Percentiles rank a stretch among this genome's conserved stretches.
Evolutionary conservation across 2,888 invertebrate genomes (phyloP).

Genomic region (Trichopria drosophilae): DNA sequence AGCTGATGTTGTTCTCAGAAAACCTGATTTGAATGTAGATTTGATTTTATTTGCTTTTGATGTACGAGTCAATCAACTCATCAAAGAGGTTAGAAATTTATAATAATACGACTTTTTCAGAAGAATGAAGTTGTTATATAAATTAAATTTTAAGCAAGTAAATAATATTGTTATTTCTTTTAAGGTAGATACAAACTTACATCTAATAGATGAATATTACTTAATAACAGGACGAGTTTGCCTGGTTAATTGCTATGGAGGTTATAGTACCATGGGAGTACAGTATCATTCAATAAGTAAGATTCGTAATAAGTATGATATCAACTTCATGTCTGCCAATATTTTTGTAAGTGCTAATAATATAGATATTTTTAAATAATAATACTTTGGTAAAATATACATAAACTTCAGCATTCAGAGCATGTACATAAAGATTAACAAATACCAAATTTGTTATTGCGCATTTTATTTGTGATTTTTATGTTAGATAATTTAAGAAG

Average conservation of each 20-base stretch:
- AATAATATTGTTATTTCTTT: too few species aligned
- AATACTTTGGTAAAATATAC: too few species aligned
- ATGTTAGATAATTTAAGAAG: too few species aligned
- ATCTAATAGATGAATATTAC: constrained; percentile 45
- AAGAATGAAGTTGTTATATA: constrained; percentile 13
- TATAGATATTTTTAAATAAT: too few species aligned
- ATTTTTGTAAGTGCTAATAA: constrained; percentile 42
- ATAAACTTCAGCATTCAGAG: too few species aligned
- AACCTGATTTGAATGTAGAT: constrained; percentile 44
- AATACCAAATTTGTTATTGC: too few species aligned
- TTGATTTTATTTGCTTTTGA: constrained; percentile 52
- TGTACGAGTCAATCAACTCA: constrained; percentile 38
- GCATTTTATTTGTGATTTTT: too few species aligned
- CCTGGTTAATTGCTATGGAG: constrained; percentile 47
- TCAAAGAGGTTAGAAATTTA: constrained; percentile 43
- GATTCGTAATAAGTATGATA: constrained; percentile 47
- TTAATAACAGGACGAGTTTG: constrained; percentile 46
- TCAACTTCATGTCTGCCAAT: constrained; percentile 46
- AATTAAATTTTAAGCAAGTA: constrained; percentile 13
- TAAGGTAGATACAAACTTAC: constrained; percentile 42
- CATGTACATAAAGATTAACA: too few species aligned
- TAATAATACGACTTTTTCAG: neutral
- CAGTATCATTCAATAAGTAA: constrained; percentile 39
- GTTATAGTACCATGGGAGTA: constrained; percentile 39
- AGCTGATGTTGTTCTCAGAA: constrained; percentile 36